Percentiles rank a stretch among this genome's conserved stretches.
phyloP scores from a whole-genome alignment of 1,140 invertebrate species.

The Drosophila paulistorum region DNA sequence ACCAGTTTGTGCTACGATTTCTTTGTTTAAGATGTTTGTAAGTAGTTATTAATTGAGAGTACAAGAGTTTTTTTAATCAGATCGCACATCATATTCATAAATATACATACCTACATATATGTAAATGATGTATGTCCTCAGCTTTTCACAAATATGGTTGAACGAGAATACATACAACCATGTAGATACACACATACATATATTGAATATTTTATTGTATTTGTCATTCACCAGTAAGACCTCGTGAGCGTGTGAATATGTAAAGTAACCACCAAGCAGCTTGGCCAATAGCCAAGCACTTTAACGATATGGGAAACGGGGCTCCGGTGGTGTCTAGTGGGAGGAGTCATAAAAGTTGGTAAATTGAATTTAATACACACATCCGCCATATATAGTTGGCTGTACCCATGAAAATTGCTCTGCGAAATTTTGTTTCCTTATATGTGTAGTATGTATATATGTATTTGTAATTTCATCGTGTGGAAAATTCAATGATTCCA shows the following conservation, averaged over 20 bases:
- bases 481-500: slow-evolving; percentile 5
- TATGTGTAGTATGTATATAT: too few relatives aligned
- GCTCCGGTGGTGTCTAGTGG: slow-evolving; percentile 1
- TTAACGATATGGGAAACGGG: not conserved
- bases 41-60: not conserved
- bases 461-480: too few relatives aligned
- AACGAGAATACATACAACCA: not conserved
- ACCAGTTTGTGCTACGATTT: not conserved
- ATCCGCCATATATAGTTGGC: slow-evolving; percentile 1
- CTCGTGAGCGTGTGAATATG: slow-evolving; percentile 5
- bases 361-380: slow-evolving; percentile 10
- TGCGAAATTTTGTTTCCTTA: too few relatives aligned
- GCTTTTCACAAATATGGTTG: slow-evolving; percentile 6
- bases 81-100: not conserved
- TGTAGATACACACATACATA: not conserved
- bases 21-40: not conserved
- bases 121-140: not conserved
- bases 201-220: not conserved
- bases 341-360: slow-evolving; percentile 9
- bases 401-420: not conserved
- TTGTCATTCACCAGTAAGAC: slow-evolving; percentile 6
- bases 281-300: slow-evolving; percentile 1
- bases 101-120: not conserved
- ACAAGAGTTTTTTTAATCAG: not conserved
- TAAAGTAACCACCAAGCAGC: slow-evolving; percentile 4